Evolutionary conservation across 2,888 invertebrate genomes (phyloP).

Genomic region (Phanerotoma sp.): DNA sequence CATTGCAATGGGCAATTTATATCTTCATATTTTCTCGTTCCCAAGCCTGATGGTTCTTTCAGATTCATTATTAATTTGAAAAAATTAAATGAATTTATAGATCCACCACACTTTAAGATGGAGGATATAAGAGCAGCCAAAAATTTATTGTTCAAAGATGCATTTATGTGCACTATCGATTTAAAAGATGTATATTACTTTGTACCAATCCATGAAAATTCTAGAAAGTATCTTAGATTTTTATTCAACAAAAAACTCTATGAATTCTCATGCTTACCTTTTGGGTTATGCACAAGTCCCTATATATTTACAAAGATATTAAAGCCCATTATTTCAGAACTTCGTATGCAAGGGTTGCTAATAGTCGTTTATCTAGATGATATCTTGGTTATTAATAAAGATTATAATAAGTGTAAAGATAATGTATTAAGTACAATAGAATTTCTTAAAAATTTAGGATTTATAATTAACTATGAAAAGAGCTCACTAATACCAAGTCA

Average conservation of each 20-base stretch:
- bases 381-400: neutral
- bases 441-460: neutral
- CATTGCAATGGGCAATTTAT: neutral
- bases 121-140: conserved; percentile 5
- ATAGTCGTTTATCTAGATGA: conserved; percentile 4
- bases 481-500: neutral
- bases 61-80: conserved; percentile 10
- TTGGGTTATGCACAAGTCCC: neutral
- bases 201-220: neutral
- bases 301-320: conserved; percentile 1
- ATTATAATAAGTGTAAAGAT: neutral
- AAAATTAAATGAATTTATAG: conserved; percentile 7
- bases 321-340: neutral
- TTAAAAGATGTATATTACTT: neutral
- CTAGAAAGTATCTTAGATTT: neutral
- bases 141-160: neutral
- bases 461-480: conserved; percentile 1
- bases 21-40: conserved; percentile 2
- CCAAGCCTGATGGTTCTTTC: conserved; percentile 4
- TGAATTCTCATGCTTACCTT: conserved; percentile 8
- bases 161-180: neutral
- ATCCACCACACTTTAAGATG: conserved; percentile 10
- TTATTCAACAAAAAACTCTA: neutral
- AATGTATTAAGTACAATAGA: neutral
- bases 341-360: neutral